Percentiles rank a stretch among this genome's conserved stretches.
Conservation (phyloP, 2,797 vertebrate species). For the Ciconia nigra region DNA sequence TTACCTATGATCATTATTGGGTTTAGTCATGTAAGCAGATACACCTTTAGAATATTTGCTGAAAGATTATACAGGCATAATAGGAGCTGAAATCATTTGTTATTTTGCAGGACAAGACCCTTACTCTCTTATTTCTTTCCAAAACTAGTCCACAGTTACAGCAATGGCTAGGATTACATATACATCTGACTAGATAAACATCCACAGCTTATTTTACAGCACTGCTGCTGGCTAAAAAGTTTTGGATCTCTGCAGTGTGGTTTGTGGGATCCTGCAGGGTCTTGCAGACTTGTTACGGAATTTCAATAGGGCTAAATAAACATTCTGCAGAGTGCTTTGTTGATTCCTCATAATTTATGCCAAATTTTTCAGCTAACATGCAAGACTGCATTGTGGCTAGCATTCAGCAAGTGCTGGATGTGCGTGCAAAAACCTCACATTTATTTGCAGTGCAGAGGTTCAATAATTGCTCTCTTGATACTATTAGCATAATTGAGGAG, state of each 20-base stretch:
- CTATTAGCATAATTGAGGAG: constrained; percentile 76
- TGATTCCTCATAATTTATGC: not conserved
- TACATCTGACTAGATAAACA: constrained; percentile 31
- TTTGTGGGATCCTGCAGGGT: not conserved
- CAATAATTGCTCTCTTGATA: not conserved
- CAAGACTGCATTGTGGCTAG: not conserved
- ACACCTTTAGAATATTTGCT: not conserved
- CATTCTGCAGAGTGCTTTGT: not conserved
- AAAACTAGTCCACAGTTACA: not conserved
- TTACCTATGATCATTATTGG: not conserved
- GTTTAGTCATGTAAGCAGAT: not conserved
- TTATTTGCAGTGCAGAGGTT: not conserved
- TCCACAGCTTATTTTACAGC: constrained; percentile 8
- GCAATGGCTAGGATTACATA: not conserved
- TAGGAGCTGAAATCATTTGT: not conserved
- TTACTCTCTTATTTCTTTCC: not conserved
- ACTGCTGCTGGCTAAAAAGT: not conserved
- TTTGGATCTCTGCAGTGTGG: not conserved
- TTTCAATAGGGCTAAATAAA: constrained; percentile 36
- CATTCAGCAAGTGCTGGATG: not conserved
- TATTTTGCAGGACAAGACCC: not conserved
- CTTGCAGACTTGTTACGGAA: not conserved
- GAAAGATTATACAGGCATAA: not conserved
- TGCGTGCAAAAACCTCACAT: not conserved
- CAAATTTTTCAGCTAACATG: not conserved